Percentiles rank a stretch among this genome's conserved stretches.
Evolutionary conservation across 2,888 invertebrate species (phyloP).

Genomic region (Chaitophorus viminalis): DNA sequence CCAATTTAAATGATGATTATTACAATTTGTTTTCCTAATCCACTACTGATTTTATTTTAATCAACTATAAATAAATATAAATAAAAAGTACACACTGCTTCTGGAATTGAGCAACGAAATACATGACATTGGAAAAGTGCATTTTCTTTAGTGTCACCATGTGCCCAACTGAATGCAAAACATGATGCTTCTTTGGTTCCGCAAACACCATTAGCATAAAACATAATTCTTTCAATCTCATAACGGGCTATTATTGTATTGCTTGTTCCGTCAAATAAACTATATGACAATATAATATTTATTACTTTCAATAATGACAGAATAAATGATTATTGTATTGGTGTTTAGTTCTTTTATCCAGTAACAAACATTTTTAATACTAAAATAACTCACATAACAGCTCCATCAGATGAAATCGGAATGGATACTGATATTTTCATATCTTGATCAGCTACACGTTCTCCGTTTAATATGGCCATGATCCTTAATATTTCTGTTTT

Average conservation of each 20-base stretch:
- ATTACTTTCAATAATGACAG: constrained; percentile 11
- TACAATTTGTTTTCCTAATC: neutral
- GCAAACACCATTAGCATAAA: constrained; percentile 90
- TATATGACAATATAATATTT: constrained; percentile 67
- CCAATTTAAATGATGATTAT: neutral
- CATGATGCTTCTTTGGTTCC: constrained; percentile 89
- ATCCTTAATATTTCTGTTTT: constrained; percentile 92
- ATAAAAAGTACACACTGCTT: constrained; percentile 79
- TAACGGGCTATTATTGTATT: constrained; percentile 87
- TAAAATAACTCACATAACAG: constrained; percentile 82
- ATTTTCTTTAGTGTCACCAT: constrained; percentile 84
- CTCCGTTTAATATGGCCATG: constrained; percentile 89
- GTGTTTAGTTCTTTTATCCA: too few relatives aligned
- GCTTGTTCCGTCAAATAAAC: constrained; percentile 83
- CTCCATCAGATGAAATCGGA: constrained; percentile 91
- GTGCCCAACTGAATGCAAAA: constrained; percentile 96
- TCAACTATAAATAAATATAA: neutral
- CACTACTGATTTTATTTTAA: neutral
- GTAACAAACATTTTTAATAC: neutral
- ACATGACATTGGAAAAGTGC: constrained; percentile 97
- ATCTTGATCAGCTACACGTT: constrained; percentile 76
- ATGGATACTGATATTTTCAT: constrained; percentile 92
- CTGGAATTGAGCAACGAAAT: constrained; percentile 93
- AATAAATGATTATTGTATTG: neutral
- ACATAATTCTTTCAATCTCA: constrained; percentile 90